These are phyloP conservation scores for Pogonus chalceus DNA, from an alignment of 1,140 invertebrate genomes.

Conservation along the genomic window DNA sequence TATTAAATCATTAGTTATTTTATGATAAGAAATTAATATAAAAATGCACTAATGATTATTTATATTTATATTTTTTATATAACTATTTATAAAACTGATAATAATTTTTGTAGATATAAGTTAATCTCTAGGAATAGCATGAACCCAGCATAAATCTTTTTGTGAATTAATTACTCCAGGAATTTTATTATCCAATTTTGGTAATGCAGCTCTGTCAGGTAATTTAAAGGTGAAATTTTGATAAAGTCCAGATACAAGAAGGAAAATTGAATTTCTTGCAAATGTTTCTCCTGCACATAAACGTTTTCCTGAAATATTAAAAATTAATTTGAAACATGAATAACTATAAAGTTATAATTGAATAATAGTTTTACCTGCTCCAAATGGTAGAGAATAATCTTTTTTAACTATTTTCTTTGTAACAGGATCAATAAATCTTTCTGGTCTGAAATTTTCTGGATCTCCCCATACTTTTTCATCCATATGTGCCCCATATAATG, in stretches of 20 bases:
- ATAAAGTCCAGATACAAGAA: constrained; percentile 48
- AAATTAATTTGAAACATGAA: no score
- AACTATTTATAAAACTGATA: no score
- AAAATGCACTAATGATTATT: no score
- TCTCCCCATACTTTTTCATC: constrained; percentile 53
- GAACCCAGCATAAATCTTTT: neutral
- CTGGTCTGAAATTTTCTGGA: constrained; percentile 59
- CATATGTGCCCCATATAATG: constrained; percentile 35
- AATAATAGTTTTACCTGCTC: neutral
- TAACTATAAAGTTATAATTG: neutral
- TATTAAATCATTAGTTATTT: no score
- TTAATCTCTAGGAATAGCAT: neutral
- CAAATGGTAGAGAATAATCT: constrained; percentile 20
- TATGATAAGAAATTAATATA: no score
- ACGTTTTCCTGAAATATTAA: constrained; percentile 48
- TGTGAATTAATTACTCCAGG: neutral
- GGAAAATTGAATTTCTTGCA: constrained; percentile 54
- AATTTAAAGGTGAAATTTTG: constrained; percentile 49
- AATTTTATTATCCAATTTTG: constrained; percentile 28
- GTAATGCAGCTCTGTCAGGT: constrained; percentile 30
- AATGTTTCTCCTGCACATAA: constrained; percentile 65
- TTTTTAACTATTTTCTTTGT: constrained; percentile 33
- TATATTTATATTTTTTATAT: no score
- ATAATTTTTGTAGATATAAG: neutral
- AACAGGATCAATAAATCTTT: constrained; percentile 44